phyloP scores from a whole-genome alignment of 2,113 vertebrate genomes.

The Marmota flaviventris region DNA sequence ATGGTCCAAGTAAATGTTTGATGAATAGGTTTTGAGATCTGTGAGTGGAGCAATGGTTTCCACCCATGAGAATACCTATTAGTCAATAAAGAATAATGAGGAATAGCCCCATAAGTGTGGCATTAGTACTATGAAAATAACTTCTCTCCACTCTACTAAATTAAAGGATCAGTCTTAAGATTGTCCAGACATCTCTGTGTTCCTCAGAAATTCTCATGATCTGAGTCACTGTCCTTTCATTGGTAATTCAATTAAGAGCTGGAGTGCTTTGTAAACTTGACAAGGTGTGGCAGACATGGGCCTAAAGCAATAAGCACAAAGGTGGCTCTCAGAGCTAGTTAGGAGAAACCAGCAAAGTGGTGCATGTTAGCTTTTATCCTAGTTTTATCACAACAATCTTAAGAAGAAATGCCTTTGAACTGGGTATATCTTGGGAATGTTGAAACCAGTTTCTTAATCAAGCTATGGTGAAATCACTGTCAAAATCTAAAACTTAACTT shows the following conservation, averaged over 20 bases:
- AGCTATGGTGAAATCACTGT: slow-evolving; percentile 69
- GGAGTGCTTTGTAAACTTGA: not conserved
- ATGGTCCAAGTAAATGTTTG: not conserved
- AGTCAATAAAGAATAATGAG: not conserved
- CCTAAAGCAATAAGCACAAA: not conserved
- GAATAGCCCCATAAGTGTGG: not conserved
- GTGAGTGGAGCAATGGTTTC: not conserved
- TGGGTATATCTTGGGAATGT: slow-evolving; percentile 73
- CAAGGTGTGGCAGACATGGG: not conserved
- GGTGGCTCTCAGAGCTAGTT: not conserved
- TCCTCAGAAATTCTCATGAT: not conserved
- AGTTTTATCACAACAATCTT: slow-evolving; percentile 73
- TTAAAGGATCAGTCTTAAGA: not conserved
- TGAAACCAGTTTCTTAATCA: slow-evolving; percentile 74
- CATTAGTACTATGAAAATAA: not conserved
- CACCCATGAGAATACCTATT: not conserved
- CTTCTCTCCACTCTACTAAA: not conserved
- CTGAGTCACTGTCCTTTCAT: not conserved
- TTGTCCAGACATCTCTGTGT: not conserved
- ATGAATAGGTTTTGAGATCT: not conserved
- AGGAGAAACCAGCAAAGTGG: not conserved
- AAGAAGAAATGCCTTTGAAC: slow-evolving; percentile 81
- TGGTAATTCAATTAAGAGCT: slow-evolving; percentile 13
- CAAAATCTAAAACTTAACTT: slow-evolving; percentile 71
- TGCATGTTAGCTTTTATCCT: slow-evolving; percentile 38